Base-by-base conservation (phyloP, 1,140 invertebrate genomes). In the Penaeus chinensis region DNA sequence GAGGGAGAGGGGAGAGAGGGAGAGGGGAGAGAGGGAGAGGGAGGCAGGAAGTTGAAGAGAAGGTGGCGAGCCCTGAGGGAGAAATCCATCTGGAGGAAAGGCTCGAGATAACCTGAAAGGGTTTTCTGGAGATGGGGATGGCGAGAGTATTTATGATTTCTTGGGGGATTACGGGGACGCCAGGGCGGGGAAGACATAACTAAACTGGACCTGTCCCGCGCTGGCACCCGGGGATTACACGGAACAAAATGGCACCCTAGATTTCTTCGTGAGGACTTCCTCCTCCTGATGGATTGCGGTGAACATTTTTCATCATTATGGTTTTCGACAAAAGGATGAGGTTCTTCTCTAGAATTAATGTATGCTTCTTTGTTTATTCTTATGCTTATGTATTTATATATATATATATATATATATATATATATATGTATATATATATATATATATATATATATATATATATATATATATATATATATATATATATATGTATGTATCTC, bases 391-490 rank as follows among this genome's bases (percentile, higher is more conserved):
- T 74, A 74, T 74, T 32, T 74, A 32, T 74, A 32, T 74, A 32
- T 74, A 32, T 24, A 32, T 32, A 74, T 74, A 74, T 74, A 74
- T 74, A 74, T 74, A 32, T 74, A 74, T 74, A 74, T 74, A 32
- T 24, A 74, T 74, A 74, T 74, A 74, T 74, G 32, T 74, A 32
- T 24, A 74, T 74, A 74, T 74, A 74, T 74, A 74, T 74, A 74
- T 74, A 74, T 74, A 74, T 74, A 74, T 24, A 74, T 74, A 27
- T 74, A 74, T 74, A 5, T 74, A n/a, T 24, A 74, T 74, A 24
- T 74, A 74, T 74, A 11, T 27, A 74, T 74, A 74, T 74, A 74
- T 74, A 74, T 74, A 74, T 27, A 74, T 74, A 74, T 74, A 74
- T 74, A 74, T 74, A 74, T 74, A 74, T 42, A 8, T 42, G 4